phyloP scores from a whole-genome alignment of 2,797 vertebrate genomes.

The Gymnothorax reevesii region DNA sequence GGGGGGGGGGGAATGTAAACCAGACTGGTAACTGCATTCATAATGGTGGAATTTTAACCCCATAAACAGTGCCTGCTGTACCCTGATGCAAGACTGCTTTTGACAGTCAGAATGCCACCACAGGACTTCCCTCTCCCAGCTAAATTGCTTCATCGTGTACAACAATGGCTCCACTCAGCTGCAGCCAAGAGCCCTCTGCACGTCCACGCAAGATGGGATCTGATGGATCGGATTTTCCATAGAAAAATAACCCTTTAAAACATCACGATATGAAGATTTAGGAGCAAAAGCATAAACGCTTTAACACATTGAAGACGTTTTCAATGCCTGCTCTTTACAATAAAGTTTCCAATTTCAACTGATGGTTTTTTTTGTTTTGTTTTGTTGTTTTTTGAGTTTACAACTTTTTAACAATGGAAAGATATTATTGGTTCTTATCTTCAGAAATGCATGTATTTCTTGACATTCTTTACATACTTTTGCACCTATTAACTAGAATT shows the following conservation, averaged over 20 bases:
- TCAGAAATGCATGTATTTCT: conserved; percentile 11
- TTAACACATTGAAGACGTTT: not conserved
- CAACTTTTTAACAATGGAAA: not conserved
- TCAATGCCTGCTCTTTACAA: conserved; percentile 47
- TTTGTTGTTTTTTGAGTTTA: not conserved
- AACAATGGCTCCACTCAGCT: conserved; percentile 46
- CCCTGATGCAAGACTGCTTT: conserved; percentile 16
- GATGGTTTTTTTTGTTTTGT: not conserved
- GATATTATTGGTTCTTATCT: not conserved
- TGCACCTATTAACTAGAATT: not conserved
- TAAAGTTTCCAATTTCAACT: conserved; percentile 3
- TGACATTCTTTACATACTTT: not conserved
- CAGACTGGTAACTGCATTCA: not conserved
- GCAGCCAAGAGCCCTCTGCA: conserved; percentile 69
- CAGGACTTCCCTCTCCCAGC: conserved; percentile 59
- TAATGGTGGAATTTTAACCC: not conserved
- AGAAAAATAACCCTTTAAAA: conserved; percentile 71
- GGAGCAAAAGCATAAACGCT: not conserved
- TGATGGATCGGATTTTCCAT: conserved; percentile 56
- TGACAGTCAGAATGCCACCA: conserved; percentile 46
- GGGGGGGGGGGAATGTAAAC: not conserved
- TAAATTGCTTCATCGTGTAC: conserved; percentile 57
- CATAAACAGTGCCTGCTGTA: conserved; percentile 14
- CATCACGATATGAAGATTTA: not conserved
- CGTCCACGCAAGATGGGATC: conserved; percentile 57